Conservation (phyloP, 1,140 invertebrate species). For the Mya arenaria region DNA sequence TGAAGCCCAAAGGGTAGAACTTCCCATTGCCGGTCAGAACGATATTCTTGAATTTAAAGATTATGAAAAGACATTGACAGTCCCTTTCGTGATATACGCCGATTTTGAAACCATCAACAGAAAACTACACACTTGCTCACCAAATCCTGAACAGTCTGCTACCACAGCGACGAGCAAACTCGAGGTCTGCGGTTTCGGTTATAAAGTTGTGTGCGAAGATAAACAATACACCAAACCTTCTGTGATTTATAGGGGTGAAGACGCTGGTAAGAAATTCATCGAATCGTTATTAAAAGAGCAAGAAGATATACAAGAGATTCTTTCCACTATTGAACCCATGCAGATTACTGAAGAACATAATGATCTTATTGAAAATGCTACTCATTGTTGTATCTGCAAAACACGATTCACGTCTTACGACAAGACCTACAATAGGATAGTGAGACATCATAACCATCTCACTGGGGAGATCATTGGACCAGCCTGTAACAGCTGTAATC, state of each 20-base stretch:
- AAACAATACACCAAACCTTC: conserved; percentile 18
- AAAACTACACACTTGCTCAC: conserved; percentile 20
- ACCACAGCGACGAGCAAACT: not conserved
- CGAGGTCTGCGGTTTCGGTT: conserved; percentile 18
- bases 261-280: conserved; percentile 29
- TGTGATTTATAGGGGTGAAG: conserved; percentile 19
- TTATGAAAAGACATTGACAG: conserved; percentile 19
- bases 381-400: conserved; percentile 25
- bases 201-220: conserved; percentile 20
- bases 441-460: conserved; percentile 45
- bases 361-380: not conserved
- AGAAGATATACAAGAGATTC: conserved; percentile 16
- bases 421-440: conserved; percentile 76
- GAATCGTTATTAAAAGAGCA: conserved; percentile 15
- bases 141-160: conserved; percentile 7
- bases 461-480: conserved; percentile 41
- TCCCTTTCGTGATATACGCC: conserved; percentile 18
- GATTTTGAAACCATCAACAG: not conserved
- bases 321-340: conserved; percentile 20
- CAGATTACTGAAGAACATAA: not conserved
- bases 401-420: conserved; percentile 44
- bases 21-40: conserved; percentile 24
- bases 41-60: conserved; percentile 25
- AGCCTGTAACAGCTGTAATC: conserved; percentile 41
- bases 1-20: conserved; percentile 33